Base-by-base conservation (phyloP, 1,140 invertebrate genomes). In the Bilobella aurantiaca region DNA sequence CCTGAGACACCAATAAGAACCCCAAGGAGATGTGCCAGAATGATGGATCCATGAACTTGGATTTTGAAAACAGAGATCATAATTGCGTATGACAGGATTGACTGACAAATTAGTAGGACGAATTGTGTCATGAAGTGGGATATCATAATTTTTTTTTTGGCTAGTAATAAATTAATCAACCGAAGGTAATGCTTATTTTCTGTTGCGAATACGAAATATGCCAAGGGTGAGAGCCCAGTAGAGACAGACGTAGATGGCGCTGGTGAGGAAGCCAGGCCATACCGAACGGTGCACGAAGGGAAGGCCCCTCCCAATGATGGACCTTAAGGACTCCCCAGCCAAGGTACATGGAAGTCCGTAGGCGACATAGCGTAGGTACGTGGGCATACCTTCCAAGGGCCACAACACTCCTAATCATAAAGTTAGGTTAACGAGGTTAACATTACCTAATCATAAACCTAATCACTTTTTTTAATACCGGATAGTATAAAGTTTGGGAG, bases 111-210 rank as follows among this genome's bases (percentile, higher is more conserved):
- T 18, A 59, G 91, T 5, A 96, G 89, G n/a, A 93, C 84, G 74
- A 96, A 90, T 79, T 96, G 92, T 0, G 91, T 93, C 1, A 92
- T 82, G 1, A 96, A 87, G 75, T 95, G 91, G 1, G 90, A 91
- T 72, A 93, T 85, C 58, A 96, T 83, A 67, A 96, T 88, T 81
- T 96, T 92, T n/a, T n/a, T n/a, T n/a, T n/a, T n/a, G n/a, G n/a
- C n/a, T n/a, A n/a, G n/a, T n/a, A n/a, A n/a, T 1, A 86, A 84
- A 0, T 91, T 87, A 0, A 86, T 85, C 0, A 96, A n/a, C n/a
- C 91, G 53, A 64, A 64, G 32, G 88, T 88, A 0, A 94, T 90
- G 85, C 90, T 90, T 59, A 88, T 89, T 66, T 91, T 42, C 34
- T 42, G n/a, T 42, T 42, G 8, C 37, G 8, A 42, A 42, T 8